phyloP scores from a whole-genome alignment of 1,140 invertebrate species.

The Charaxes varanes region DNA sequence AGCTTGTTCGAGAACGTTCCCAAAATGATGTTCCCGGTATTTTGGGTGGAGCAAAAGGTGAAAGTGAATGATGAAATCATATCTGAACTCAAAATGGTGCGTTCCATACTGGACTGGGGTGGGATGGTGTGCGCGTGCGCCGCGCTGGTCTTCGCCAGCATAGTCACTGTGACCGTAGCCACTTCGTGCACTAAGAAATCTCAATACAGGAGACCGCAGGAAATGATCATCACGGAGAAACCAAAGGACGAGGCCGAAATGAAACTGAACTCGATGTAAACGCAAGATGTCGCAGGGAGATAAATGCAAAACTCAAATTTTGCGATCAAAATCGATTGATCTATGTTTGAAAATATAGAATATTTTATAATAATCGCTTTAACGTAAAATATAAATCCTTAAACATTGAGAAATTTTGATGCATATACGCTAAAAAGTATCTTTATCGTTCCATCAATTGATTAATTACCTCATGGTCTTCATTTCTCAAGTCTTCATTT shows the following conservation, averaged over 20 bases:
- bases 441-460: too few relatives aligned
- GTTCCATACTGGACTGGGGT: slow-evolving; percentile 55
- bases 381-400: too few relatives aligned
- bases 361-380: too few relatives aligned
- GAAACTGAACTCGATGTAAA: slow-evolving; percentile 48
- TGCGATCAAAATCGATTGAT: too few relatives aligned
- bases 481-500: too few relatives aligned
- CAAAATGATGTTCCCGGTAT: slow-evolving; percentile 81
- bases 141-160: slow-evolving; percentile 34
- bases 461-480: too few relatives aligned
- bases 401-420: too few relatives aligned
- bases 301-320: too few relatives aligned
- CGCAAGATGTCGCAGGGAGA: too few relatives aligned
- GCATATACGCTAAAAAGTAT: too few relatives aligned
- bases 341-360: too few relatives aligned
- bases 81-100: slow-evolving; percentile 44
- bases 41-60: slow-evolving; percentile 85
- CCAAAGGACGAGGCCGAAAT: slow-evolving; percentile 51
- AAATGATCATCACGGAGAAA: slow-evolving; percentile 30
- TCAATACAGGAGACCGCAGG: slow-evolving; percentile 29
- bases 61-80: slow-evolving; percentile 73
- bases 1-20: slow-evolving; percentile 81
- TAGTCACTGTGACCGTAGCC: slow-evolving; percentile 30
- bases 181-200: slow-evolving; percentile 37
- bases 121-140: slow-evolving; percentile 42